Conservation (phyloP, 2,113 vertebrate genomes). For the Empidonax traillii region DNA sequence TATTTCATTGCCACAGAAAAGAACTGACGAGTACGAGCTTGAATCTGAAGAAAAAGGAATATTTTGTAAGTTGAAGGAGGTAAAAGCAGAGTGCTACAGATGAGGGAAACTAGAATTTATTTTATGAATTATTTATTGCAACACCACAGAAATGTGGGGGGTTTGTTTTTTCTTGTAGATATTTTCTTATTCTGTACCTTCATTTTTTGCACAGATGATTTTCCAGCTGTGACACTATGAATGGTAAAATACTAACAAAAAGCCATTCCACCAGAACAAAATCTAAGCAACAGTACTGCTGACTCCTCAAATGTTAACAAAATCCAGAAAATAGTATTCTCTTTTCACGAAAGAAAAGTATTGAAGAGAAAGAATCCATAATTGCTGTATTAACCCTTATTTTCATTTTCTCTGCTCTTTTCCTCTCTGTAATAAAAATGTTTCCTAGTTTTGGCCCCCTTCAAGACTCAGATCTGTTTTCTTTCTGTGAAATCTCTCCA, state of each 20-base stretch:
- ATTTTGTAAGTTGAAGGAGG: not conserved
- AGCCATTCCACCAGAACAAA: not conserved
- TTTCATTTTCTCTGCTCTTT: not conserved
- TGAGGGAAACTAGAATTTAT: not conserved
- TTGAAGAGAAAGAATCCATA: not conserved
- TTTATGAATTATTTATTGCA: not conserved
- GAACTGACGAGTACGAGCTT: not conserved
- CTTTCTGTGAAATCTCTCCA: not conserved
- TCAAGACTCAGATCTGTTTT: fast-evolving
- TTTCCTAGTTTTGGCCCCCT: not conserved
- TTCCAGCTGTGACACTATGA: not conserved
- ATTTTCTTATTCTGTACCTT: not conserved
- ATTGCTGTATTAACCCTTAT: not conserved
- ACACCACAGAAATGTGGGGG: not conserved
- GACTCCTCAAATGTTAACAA: not conserved
- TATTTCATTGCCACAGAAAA: not conserved
- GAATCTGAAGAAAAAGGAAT: not conserved
- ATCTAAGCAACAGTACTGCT: not conserved
- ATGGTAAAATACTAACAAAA: not conserved
- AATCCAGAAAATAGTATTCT: not conserved
- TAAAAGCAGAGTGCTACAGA: not conserved
- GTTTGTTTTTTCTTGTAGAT: not conserved
- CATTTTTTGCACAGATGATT: not conserved
- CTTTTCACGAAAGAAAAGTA: not conserved
- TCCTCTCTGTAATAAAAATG: not conserved